Base-by-base conservation (phyloP, 2,888 invertebrate species). In the Euclidia mi region DNA sequence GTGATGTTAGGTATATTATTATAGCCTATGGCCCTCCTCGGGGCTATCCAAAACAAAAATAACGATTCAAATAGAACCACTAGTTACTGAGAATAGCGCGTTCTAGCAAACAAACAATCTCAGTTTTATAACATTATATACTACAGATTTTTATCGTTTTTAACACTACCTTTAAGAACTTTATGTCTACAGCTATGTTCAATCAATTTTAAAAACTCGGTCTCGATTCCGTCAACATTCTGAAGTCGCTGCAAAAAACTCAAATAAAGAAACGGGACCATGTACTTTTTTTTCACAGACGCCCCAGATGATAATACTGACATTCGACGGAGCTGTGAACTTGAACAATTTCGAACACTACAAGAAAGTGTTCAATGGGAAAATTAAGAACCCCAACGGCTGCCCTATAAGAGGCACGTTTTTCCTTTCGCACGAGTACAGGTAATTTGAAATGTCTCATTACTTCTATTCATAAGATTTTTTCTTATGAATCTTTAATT, bases 261-360 rank as follows among this genome's bases (percentile, higher is more conserved):
- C 37, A 20, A 25, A n/a, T 4, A 38, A 34, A 62, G 61, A 43
- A 56, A 51, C 37, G 3, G 20, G 28, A 18, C n/a, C 29, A 41
- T 18, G 15, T 17, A 38, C 32, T 56, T 61, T 45, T 44, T 28
- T 18, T 65, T 46, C 32, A 15, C 94, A 98, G 98, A 97, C 97
- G 32, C 98, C 98, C 4, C 98, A 99, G 95, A 98, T 99, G 96
- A 97, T 99, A 76, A 90, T 98, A 82, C 90, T 99, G 78, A 98
- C 98, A 34, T 98, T 99, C 87, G 98, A 98, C 87, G 99, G 98
- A 46, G 98, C 98, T 17, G 96, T 98, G 72, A 99, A 99, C 92
- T 95, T 98, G 81, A 98, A 98, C 88, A 99, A 98, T 91, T 98
- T 96, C 87, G 97, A 98, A 63, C 96, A 97, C 79, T 98, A 98